These are phyloP conservation scores for Brotogeris chrysoptera DNA, from an alignment of 2,797 vertebrate genomes.

Conservation along the genomic window DNA sequence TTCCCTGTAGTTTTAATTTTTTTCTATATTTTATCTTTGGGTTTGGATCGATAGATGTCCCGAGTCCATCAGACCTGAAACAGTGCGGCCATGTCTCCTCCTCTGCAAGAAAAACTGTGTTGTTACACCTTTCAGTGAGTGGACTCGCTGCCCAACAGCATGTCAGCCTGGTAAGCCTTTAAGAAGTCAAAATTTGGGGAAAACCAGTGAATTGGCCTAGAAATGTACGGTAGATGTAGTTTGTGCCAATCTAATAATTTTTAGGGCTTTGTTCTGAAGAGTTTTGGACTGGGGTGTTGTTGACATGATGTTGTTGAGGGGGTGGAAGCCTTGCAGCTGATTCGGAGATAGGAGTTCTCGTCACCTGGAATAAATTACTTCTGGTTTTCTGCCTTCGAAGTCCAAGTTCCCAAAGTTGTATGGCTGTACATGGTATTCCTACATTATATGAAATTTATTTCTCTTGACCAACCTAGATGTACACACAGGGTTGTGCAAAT, in stretches of 20 bases:
- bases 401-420: rapidly evolving
- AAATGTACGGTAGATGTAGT: rapidly evolving
- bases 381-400: not conserved
- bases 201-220: not conserved
- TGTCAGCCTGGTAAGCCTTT: constrained; percentile 84
- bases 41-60: constrained; percentile 79
- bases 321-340: not conserved
- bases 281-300: not conserved
- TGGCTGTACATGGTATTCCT: not conserved
- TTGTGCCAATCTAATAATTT: not conserved
- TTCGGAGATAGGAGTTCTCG: not conserved
- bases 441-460: not conserved
- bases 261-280: not conserved
- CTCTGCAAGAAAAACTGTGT: constrained; percentile 90
- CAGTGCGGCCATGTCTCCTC: constrained; percentile 80
- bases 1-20: not conserved
- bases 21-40: not conserved
- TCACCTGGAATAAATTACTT: not conserved
- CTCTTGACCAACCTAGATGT: not conserved
- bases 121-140: constrained; percentile 94
- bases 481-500: rapidly evolving
- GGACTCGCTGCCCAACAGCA: constrained; percentile 85
- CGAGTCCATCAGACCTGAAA: constrained; percentile 85
- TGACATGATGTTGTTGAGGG: not conserved
- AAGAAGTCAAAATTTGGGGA: not conserved